These are phyloP conservation scores for Chelonia mydas DNA, from an alignment of 2,797 vertebrate genomes.

Conservation along the genomic window DNA sequence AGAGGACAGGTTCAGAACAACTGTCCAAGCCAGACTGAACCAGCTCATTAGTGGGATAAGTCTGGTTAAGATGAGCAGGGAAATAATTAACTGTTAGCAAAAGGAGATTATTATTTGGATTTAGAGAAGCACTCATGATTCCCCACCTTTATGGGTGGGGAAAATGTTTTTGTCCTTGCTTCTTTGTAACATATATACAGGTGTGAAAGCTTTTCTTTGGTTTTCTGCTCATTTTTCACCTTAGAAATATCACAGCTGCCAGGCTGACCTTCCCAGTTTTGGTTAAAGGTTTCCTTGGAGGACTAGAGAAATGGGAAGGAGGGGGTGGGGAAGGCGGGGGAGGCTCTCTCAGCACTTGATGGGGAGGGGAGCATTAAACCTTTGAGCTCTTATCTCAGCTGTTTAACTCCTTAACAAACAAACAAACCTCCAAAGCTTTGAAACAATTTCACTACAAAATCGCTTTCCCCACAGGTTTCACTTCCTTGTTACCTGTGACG, in stretches of 20 bases:
- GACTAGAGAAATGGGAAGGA: neutral
- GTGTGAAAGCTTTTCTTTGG: neutral
- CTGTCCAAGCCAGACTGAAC: neutral
- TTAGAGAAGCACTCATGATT: neutral
- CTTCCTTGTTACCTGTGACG: neutral
- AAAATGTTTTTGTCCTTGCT: neutral
- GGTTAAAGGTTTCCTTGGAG: neutral
- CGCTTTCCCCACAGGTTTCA: neutral
- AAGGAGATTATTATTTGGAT: no score
- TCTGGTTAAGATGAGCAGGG: no score
- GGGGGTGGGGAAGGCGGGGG: neutral
- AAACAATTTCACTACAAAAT: slow-evolving; percentile 15
- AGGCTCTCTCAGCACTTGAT: neutral
- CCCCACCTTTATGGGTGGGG: neutral
- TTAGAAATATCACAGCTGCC: neutral
- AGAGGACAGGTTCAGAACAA: neutral
- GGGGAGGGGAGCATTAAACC: neutral
- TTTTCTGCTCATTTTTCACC: neutral
- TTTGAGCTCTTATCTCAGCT: neutral
- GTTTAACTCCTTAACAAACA: neutral
- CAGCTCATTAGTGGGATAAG: neutral
- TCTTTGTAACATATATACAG: neutral
- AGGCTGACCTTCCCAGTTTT: neutral
- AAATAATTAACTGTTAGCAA: no score
- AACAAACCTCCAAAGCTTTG: neutral